phyloP scores from a whole-genome alignment of 2,797 vertebrate genomes.

The Acrossocheilus fasciatus region DNA sequence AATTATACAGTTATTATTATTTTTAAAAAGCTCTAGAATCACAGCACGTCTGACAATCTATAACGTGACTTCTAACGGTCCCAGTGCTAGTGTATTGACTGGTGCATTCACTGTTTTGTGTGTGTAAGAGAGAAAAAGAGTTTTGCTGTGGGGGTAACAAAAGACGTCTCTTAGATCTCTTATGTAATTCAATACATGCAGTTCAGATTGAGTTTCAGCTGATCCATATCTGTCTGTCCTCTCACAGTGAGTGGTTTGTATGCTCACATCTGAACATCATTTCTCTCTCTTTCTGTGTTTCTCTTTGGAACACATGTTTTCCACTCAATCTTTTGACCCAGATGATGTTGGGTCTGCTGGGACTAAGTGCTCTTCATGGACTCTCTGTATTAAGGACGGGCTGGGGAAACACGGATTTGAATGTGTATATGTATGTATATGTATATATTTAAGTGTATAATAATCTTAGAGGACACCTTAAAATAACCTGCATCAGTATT shows the following conservation, averaged over 20 bases:
- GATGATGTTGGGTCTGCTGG: constrained; percentile 52
- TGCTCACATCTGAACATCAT: constrained; percentile 49
- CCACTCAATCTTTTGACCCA: constrained; percentile 56
- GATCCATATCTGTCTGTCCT: constrained; percentile 44
- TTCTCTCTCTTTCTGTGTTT: constrained; percentile 42
- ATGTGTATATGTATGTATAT: neutral
- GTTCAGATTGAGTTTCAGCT: constrained; percentile 44
- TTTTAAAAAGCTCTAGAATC: neutral
- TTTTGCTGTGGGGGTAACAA: constrained; percentile 33
- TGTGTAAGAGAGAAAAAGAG: constrained; percentile 1
- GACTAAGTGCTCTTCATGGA: constrained; percentile 46
- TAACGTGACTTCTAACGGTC: constrained; percentile 21
- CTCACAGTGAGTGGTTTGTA: constrained; percentile 44
- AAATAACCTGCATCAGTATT: constrained; percentile 13
- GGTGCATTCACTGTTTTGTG: constrained; percentile 5
- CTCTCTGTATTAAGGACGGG: neutral
- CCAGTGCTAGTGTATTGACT: constrained; percentile 18
- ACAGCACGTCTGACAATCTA: neutral
- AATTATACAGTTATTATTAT: neutral
- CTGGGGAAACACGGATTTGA: neutral
- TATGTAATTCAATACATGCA: constrained; percentile 48
- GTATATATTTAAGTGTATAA: constrained; percentile 3
- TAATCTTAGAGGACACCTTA: neutral
- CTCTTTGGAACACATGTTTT: constrained; percentile 51
- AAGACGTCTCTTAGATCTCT: constrained; percentile 46